Evolutionary conservation across 2,797 vertebrate genomes (phyloP), one percentile per base, ranked within the genome.

Genomic region (Hippopotamyrus pictus): DNA sequence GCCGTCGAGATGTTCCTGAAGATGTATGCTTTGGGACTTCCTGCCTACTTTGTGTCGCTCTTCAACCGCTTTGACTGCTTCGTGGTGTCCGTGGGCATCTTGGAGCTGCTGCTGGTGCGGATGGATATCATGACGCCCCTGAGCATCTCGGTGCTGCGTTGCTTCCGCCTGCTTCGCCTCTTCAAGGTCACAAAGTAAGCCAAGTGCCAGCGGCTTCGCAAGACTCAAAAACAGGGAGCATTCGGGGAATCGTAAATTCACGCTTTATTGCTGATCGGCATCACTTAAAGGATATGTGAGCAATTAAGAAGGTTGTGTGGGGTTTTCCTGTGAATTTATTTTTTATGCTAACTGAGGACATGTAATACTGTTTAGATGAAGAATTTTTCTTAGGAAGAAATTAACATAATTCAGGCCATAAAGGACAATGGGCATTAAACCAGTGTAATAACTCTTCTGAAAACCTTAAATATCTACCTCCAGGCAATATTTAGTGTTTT

Each of bases 11-110:
- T 99, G 98, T 93, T 99, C 91, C 91, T 99, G 92, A 99, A 99
- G 96, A 98, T 99, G 97, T 99, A 98, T 0, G 98, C 98, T 0
- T 94, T 99, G 93, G 99, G 98, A 51, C 95, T 97, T 50, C 96
- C 96, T 91, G 95, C 96, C 84, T 99, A 99, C 93, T 99, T 99
- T 93, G 97, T 99, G 97, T 99, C 98, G 0, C 92, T 99, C 89
- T 99, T 99, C 94, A 99, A 99, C 93, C 98, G 98, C 51, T 99
- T 99, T 0, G 99, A 99, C 95, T 99, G 97, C 95, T 98, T 99
- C 0, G 98, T 99, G 94, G 98, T 99, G 88, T 95, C 97, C 0
- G 96, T 97, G 0, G 98, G 98, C 0, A 93, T 99, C 90, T 91
- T 99, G 93, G 99, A 99, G 96, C 93, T 97, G 90, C 94, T 99